Evolutionary conservation across 2,797 vertebrate species (phyloP), one percentile per base, ranked within the genome.

Genomic region (Microctenopoma stevenorrisi): DNA sequence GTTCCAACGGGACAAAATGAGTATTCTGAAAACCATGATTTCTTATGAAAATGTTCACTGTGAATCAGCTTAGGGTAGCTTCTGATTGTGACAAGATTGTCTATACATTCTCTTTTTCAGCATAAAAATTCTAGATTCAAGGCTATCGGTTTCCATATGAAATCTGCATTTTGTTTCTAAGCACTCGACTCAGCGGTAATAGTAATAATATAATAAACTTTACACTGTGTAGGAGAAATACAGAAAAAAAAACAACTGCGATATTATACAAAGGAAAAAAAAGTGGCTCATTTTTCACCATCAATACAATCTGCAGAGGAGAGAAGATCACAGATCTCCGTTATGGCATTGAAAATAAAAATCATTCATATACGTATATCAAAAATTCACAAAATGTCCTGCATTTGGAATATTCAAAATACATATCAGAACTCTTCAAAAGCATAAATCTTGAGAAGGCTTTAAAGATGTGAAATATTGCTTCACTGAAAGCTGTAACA

Each of bases 301-400:
- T 79, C 55, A 40, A 79, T 83, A 91, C 86, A 93, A 88, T 88
- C 86, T 87, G 86, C 84, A 85, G 78, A 90, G 70, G 81, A 90
- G 71, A 87, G 76, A 84, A 89, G 85, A 93, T 91, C 91, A 81
- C 87, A 91, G 90, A 92, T 92, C 88, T 91, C 86, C 87, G 78
- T 88, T 83, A 91, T 89, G 91, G 93, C 93, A 94, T 91, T 93
- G 88, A 88, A 90, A 91, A 91, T 78, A 92, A 88, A 86, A 90
- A 85, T 80, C 64, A 89, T 81, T 89, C 81, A 86, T 86, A 81
- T 90, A 88, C 78, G 78, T 91, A 89, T 88, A 91, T 92, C 86
- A 92, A 92, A 91, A 90, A 94, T 92, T 92, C 92, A 83, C 90
- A 85, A 90, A 94, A 94, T 93, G 94, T 89, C 91, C 94, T 53